Evolutionary conservation across 2,113 vertebrate genomes (phyloP).

Genomic region (Varanus salvator): DNA sequence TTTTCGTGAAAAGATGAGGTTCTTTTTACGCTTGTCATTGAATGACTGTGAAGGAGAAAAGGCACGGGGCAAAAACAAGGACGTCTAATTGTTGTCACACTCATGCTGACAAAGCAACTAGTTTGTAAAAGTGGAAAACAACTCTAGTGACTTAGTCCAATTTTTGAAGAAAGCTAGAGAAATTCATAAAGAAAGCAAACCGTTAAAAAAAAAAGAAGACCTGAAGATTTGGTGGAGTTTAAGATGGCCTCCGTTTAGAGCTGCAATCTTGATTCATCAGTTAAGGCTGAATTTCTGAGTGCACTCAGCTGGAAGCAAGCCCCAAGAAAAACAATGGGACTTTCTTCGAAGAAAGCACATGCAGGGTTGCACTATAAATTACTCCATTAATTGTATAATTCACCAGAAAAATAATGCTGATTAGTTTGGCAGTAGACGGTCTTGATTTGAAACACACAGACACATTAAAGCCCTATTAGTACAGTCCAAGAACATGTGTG

Average conservation of each 20-base stretch:
- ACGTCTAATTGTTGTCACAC: conserved; percentile 91
- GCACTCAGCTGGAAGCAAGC: not conserved
- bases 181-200: not conserved
- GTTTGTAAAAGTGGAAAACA: conserved; percentile 84
- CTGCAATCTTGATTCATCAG: not conserved
- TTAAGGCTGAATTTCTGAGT: not conserved
- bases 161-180: not conserved
- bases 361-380: not conserved
- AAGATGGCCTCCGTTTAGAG: not conserved
- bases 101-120: conserved; percentile 96
- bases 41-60: conserved; percentile 99
- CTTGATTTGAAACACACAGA: no score
- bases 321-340: not conserved
- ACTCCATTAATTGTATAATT: not conserved
- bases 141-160: conserved; percentile 80
- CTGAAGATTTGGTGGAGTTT: not conserved
- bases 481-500: not conserved
- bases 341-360: not conserved
- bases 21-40: conserved; percentile 99
- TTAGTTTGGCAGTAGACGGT: not conserved
- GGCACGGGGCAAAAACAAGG: conserved; percentile 97
- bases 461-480: not conserved
- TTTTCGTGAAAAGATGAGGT: conserved; percentile 99
- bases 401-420: not conserved
- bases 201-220: not conserved